phyloP scores from a whole-genome alignment of 2,888 invertebrate species.

The Sclerodermus sp. region DNA sequence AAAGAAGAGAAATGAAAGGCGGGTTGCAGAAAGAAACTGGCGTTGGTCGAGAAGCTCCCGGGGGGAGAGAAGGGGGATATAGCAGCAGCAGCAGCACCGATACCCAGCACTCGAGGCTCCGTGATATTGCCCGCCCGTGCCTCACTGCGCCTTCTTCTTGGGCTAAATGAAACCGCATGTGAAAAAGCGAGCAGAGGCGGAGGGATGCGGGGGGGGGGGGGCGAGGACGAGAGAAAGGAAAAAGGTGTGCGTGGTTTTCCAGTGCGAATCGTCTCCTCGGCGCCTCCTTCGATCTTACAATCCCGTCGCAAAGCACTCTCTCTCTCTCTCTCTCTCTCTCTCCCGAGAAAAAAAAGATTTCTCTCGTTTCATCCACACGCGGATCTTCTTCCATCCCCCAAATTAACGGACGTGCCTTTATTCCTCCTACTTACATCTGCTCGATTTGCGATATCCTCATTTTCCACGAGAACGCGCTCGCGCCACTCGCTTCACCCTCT shows the following conservation, averaged over 20 bases:
- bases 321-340: too few species aligned
- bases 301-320: too few species aligned
- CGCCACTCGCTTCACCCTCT: too few species aligned
- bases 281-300: too few species aligned
- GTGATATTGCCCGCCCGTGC: constrained; percentile 36
- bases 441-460: too few species aligned
- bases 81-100: constrained; percentile 1
- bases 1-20: constrained; percentile 17
- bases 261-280: too few species aligned
- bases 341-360: too few species aligned
- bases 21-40: constrained; percentile 3
- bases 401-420: too few species aligned
- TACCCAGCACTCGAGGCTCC: constrained; percentile 15
- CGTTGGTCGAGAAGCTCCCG: constrained; percentile 2
- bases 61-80: constrained; percentile 15
- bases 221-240: constrained; percentile 5
- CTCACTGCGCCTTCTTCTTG: constrained; percentile 12
- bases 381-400: too few species aligned
- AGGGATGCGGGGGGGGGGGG: constrained; percentile 20
- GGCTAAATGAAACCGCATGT: constrained; percentile 53
- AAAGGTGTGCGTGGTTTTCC: constrained; percentile 9
- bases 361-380: too few species aligned
- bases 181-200: constrained; percentile 32
- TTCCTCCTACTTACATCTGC: too few species aligned
- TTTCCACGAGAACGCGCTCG: too few species aligned